Conservation (phyloP, 2,113 vertebrate species). For the Lota lota region DNA sequence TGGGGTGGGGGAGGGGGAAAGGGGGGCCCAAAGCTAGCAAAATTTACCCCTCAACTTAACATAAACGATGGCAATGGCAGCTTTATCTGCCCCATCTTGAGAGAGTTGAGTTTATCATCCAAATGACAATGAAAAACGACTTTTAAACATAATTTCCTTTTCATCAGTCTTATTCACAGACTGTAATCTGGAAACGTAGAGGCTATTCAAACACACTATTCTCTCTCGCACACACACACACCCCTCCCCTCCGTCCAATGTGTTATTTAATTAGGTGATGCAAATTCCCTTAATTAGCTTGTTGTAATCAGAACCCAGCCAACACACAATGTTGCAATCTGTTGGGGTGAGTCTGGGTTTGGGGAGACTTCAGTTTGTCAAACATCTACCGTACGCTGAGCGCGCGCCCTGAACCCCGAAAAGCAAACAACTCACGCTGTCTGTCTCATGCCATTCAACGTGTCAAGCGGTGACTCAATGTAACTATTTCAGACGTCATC, state of each 20-base stretch:
- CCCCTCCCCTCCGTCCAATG: not conserved
- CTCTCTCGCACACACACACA: not conserved
- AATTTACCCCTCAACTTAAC: slow-evolving; percentile 22
- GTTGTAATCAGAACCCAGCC: not conserved
- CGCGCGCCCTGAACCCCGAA: not conserved
- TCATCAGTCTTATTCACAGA: slow-evolving; percentile 12
- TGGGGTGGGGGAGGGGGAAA: slow-evolving; percentile 18
- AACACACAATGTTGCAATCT: not conserved
- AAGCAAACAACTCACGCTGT: not conserved
- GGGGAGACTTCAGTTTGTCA: not conserved
- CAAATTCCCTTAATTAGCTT: not conserved
- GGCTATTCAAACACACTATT: not conserved
- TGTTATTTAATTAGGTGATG: slow-evolving; percentile 11
- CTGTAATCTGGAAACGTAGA: slow-evolving; percentile 14
- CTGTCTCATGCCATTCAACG: not conserved
- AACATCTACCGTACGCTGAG: not conserved
- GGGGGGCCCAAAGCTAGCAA: too few species aligned
- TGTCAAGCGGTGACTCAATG: slow-evolving; percentile 30
- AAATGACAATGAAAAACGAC: slow-evolving; percentile 54
- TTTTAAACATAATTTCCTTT: slow-evolving; percentile 22
- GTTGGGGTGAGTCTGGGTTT: too few species aligned
- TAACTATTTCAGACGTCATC: slow-evolving; percentile 3
- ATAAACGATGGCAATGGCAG: slow-evolving; percentile 36
- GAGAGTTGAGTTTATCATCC: slow-evolving; percentile 42
- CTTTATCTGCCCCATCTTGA: slow-evolving; percentile 25